These are phyloP conservation scores for Heliconius aoede DNA, from an alignment of 2,888 invertebrate genomes.

Conservation along the genomic window DNA sequence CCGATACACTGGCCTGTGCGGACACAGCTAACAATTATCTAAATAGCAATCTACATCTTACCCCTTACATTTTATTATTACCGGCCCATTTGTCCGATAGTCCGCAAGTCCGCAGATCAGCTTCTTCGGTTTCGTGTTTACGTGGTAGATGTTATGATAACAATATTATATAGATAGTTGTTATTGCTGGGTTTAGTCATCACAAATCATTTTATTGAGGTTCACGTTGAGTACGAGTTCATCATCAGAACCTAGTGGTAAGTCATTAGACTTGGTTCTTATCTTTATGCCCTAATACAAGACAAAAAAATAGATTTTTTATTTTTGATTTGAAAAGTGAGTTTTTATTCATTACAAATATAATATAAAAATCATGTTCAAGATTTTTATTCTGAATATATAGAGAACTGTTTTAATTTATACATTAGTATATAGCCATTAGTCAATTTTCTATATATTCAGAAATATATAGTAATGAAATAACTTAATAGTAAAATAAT, in stretches of 20 bases:
- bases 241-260: no score
- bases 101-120: conserved; percentile 72
- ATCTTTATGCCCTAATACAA: no score
- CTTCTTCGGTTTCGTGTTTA: conserved; percentile 71
- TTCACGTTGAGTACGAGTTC: not conserved
- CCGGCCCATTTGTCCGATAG: conserved; percentile 82
- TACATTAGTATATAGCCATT: no score
- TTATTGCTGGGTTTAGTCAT: conserved; percentile 53
- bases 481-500: not conserved
- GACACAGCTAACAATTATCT: conserved; percentile 82
- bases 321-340: no score
- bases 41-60: conserved; percentile 85
- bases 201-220: not conserved
- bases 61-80: conserved; percentile 84
- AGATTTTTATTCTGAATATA: no score
- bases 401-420: no score
- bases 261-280: no score
- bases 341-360: no score
- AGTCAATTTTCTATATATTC: no score
- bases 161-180: conserved; percentile 64
- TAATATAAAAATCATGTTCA: no score
- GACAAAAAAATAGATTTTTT: no score
- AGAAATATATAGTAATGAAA: not conserved
- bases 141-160: conserved; percentile 77
- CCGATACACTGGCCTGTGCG: conserved; percentile 78